Percentiles rank a stretch among this genome's conserved stretches.
phyloP scores from a whole-genome alignment of 1,140 invertebrate genomes.

The Lucilia sericata region DNA sequence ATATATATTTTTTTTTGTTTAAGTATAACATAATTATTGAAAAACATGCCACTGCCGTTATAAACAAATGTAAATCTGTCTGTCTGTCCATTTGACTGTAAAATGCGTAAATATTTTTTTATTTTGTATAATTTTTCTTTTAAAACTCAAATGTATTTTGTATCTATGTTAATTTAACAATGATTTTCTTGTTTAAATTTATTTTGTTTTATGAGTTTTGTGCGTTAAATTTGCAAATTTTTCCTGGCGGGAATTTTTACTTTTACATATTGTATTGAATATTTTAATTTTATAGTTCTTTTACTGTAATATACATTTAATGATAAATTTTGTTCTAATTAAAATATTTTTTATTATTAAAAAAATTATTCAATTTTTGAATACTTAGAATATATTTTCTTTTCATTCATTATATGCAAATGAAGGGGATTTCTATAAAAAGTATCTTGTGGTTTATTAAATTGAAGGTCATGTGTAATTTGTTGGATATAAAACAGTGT shows the following conservation, averaged over 20 bases:
- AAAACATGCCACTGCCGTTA: background rate
- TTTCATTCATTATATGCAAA: background rate
- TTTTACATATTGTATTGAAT: too few species aligned
- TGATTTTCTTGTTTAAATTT: background rate
- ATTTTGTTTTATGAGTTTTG: background rate
- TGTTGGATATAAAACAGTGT: background rate
- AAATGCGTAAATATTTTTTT: background rate
- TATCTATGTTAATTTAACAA: background rate
- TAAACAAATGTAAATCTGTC: background rate
- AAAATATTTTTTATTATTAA: background rate
- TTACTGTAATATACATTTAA: too few species aligned
- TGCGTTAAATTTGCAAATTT: background rate
- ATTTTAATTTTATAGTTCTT: too few species aligned
- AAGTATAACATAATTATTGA: background rate
- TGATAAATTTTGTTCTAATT: background rate
- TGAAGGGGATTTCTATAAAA: background rate
- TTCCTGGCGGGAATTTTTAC: background rate
- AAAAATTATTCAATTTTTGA: background rate
- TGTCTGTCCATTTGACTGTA: background rate
- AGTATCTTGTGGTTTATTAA: background rate
- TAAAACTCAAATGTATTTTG: background rate
- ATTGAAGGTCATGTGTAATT: constrained; percentile 22
- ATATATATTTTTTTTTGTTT: background rate
- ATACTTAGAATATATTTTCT: background rate
- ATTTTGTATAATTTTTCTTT: background rate